Conservation (phyloP, 2,113 vertebrate genomes). For the Desmodus rotundus region DNA sequence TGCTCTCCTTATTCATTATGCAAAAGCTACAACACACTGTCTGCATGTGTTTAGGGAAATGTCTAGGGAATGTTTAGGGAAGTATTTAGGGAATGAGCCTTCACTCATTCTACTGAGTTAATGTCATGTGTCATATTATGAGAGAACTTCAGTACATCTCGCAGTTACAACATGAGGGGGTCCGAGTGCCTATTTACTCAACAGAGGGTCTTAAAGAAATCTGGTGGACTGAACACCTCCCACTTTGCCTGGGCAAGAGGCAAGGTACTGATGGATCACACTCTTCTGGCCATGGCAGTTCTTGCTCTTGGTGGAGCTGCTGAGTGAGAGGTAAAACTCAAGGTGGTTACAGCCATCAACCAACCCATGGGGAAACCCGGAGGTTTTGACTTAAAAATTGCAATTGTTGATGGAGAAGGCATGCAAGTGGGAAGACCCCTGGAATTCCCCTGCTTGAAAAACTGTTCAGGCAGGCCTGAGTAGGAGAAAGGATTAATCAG, state of each 20-base stretch:
- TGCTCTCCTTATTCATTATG: background rate
- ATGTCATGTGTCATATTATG: background rate
- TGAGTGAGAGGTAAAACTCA: background rate
- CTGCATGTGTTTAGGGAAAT: background rate
- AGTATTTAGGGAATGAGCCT: background rate
- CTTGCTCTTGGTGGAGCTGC: background rate
- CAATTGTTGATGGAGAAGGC: background rate
- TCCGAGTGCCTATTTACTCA: background rate
- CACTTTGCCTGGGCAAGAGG: background rate
- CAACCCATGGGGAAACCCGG: background rate
- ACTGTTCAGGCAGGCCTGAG: background rate
- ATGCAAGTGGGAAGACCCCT: background rate
- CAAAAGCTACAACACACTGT: background rate
- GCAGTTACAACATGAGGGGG: background rate
- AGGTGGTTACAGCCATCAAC: background rate
- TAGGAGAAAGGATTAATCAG: background rate
- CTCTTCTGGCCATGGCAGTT: background rate
- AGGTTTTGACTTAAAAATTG: background rate
- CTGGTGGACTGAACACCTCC: background rate
- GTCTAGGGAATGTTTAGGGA: background rate
- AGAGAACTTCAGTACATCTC: background rate
- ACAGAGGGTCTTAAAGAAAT: background rate
- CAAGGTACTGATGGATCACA: no score
- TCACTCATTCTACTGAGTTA: background rate
- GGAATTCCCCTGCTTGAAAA: background rate